phyloP scores from a whole-genome alignment of 2,888 invertebrate species.

The Prosopocoilus inquinatus region DNA sequence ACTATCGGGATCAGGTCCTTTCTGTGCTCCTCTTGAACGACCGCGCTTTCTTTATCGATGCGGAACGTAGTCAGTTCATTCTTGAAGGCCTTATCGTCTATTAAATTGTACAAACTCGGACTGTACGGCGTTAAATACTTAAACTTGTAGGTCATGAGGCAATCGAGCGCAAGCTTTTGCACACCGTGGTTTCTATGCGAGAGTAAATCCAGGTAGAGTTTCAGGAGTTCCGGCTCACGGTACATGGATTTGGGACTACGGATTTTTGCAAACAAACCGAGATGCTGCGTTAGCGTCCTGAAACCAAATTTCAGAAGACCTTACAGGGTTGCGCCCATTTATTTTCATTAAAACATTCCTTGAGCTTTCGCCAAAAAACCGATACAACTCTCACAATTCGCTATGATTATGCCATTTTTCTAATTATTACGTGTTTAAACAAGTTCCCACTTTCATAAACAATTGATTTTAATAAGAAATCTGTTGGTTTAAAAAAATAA shows the following conservation, averaged over 20 bases:
- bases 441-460: too few relatives aligned
- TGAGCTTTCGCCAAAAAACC: too few relatives aligned
- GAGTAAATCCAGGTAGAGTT: constrained; percentile 76
- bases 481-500: too few relatives aligned
- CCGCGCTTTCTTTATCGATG: constrained; percentile 68
- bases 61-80: constrained; percentile 80
- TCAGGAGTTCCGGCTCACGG: constrained; percentile 71
- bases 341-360: too few relatives aligned
- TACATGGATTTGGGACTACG: constrained; percentile 78
- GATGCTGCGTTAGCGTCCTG: constrained; percentile 60
- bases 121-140: constrained; percentile 78
- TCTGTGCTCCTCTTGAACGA: constrained; percentile 72
- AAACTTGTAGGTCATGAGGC: constrained; percentile 81
- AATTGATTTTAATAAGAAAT: too few relatives aligned
- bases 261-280: constrained; percentile 76
- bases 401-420: too few relatives aligned
- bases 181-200: constrained; percentile 74
- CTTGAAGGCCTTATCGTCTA: constrained; percentile 86
- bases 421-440: too few relatives aligned
- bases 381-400: too few relatives aligned
- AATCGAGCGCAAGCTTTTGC: constrained; percentile 84
- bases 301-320: constrained; percentile 31
- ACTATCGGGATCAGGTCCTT: constrained; percentile 72
- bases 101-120: constrained; percentile 72
- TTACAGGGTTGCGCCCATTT: too few relatives aligned